phyloP scores from a whole-genome alignment of 2,113 vertebrate genomes.

The Carettochelys insculpta region DNA sequence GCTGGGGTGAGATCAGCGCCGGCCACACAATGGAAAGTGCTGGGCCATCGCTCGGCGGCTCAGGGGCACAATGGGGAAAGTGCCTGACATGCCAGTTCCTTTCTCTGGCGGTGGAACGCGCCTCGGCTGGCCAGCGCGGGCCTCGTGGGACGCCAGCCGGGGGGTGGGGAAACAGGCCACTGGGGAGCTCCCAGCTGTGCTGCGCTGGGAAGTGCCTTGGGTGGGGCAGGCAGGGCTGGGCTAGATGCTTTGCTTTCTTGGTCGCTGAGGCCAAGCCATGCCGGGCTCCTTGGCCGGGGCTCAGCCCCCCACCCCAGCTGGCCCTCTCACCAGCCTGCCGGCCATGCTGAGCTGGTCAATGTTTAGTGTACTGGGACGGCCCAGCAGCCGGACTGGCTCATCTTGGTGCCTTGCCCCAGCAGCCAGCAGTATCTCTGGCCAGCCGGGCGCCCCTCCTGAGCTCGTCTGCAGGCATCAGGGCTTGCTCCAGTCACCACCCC shows the following conservation, averaged over 20 bases:
- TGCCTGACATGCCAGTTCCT: conserved; percentile 72
- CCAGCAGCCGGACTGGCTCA: too few relatives aligned
- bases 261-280: not conserved
- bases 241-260: not conserved
- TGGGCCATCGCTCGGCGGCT: conserved; percentile 60
- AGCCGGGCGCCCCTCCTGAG: not conserved
- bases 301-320: too few relatives aligned
- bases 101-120: conserved; percentile 59
- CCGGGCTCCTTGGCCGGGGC: not conserved
- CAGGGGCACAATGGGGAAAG: conserved; percentile 50
- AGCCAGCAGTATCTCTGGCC: accelerated
- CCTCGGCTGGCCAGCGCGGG: conserved; percentile 47
- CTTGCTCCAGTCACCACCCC: too few relatives aligned
- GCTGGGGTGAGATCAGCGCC: conserved; percentile 54
- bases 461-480: too few relatives aligned
- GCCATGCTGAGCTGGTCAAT: too few relatives aligned
- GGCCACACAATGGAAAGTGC: conserved; percentile 70
- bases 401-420: too few relatives aligned
- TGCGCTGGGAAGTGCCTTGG: not conserved
- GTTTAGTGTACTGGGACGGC: too few relatives aligned
- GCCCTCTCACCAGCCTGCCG: too few relatives aligned
- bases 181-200: not conserved
- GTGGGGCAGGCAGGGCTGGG: accelerated
- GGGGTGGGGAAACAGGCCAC: conserved; percentile 23
- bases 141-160: too few relatives aligned